phyloP scores from a whole-genome alignment of 2,888 invertebrate species.

The Polyommatus icarus region DNA sequence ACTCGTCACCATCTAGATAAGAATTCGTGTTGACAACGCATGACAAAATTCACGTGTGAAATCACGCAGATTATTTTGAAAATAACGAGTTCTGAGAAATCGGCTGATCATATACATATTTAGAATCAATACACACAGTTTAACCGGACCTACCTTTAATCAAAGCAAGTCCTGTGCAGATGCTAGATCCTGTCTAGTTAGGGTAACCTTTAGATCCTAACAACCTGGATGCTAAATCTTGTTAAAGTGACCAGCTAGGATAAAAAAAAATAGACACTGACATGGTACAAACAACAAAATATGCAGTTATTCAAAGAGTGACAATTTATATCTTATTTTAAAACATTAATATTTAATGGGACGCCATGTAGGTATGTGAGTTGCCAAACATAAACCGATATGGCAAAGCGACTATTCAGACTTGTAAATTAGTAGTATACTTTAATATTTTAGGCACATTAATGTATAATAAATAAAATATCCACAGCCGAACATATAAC shows the following conservation, averaged over 20 bases:
- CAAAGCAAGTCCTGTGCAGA: background rate
- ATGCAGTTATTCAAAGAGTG: background rate
- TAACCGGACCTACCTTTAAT: background rate
- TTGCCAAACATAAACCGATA: conserved; percentile 27
- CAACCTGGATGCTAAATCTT: background rate
- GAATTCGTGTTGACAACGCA: no score
- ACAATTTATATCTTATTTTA: conserved; percentile 29
- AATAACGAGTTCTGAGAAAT: no score
- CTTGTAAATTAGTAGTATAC: background rate
- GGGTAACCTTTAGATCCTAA: background rate
- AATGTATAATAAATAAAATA: background rate
- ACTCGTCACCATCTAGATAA: no score
- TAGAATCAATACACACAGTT: background rate
- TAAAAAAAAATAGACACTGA: background rate
- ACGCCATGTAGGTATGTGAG: conserved; percentile 27
- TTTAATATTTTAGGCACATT: background rate
- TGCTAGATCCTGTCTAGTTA: background rate
- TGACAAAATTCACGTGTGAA: no score
- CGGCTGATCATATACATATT: no score
- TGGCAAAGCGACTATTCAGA: conserved; percentile 11
- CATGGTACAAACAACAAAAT: background rate
- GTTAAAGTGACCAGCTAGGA: background rate
- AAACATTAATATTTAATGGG: conserved; percentile 43
- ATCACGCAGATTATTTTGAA: no score
- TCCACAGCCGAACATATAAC: no score